A percentile compares a stretch with the other conserved stretches of the same genome.
Evolutionary conservation across 2,113 vertebrate species (phyloP).

Genomic region (Macrotus californicus): DNA sequence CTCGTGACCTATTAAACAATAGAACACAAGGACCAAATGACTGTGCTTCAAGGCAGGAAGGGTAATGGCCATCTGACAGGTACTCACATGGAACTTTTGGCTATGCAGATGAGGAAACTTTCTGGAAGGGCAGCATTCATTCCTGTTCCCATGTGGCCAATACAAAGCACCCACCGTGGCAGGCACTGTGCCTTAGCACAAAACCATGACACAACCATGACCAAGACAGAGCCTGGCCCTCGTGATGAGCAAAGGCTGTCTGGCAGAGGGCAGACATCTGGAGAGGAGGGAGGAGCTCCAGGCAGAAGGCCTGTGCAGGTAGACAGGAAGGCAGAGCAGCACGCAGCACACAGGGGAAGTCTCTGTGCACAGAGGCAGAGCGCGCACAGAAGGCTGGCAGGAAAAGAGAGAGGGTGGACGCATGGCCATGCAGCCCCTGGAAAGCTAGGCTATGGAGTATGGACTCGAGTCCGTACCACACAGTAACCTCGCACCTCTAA

Average conservation of each 20-base stretch:
- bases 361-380: background rate
- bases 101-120: background rate
- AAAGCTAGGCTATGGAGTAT: background rate
- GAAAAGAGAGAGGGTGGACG: rapidly evolving
- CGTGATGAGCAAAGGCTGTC: background rate
- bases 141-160: background rate
- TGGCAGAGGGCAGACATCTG: background rate
- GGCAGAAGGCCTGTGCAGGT: background rate
- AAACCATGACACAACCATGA: background rate
- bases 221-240: background rate
- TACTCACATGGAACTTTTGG: rapidly evolving
- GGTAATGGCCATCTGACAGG: background rate
- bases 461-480: background rate
- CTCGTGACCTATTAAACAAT: background rate
- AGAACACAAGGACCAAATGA: background rate
- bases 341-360: background rate
- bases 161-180: background rate
- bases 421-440: rapidly evolving
- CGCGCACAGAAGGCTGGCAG: too few relatives aligned
- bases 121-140: background rate
- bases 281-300: background rate
- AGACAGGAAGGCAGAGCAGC: background rate
- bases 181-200: background rate
- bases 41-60: background rate
- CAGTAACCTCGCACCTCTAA: background rate